Base-by-base conservation (phyloP, 1,140 invertebrate genomes). In the Tetramorium simillimum region DNA sequence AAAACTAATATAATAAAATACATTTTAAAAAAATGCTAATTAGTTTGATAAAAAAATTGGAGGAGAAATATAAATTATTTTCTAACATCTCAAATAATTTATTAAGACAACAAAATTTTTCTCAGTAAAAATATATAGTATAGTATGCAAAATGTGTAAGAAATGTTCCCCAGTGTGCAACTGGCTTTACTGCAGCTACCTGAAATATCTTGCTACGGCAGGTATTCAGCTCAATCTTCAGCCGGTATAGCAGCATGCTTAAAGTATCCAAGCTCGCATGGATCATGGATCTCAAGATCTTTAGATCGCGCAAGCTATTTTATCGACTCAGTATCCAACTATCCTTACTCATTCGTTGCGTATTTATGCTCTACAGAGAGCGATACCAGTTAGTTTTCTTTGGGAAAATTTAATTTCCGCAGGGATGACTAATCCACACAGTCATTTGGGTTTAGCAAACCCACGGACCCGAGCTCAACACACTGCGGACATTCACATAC, bases 81-180 rank as follows among this genome's bases (percentile, higher is more conserved):
- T 60, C 2, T 76, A 43, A 18, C 9, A 1, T 60, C 1, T 6
- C 5, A 2, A 43, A 28, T 33, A 58, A 49, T 69, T 28, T 37
- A 18, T 65, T 37, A 24, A n/a, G 9, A 5, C 14, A 72, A 14
- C 21, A 0, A 9, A 65, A 2, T n/a, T 80, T 53, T 56, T 81
- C 0, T 21, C 49, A 65, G n/a, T 51, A 10, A 65, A 3, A 56
- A 9, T 37, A 10, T 63, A 51, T 7, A 3, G 18, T 63, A 3
- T 51, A 80, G 2, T 10, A 24, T 14, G 37, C 0, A 37, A 28
- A 56, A 60, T 18, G 2, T 7, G 21, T 70, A 33, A 33, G 16
- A 56, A 12, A 49, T 73, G 14, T 87, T 70, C 24, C 7, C n/a
- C 12, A 67, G 51, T 88, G 73, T 87, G 18, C 40, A 85, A 69